phyloP scores from a whole-genome alignment of 1,140 invertebrate genomes.

The Dendrolimus kikuchii region DNA sequence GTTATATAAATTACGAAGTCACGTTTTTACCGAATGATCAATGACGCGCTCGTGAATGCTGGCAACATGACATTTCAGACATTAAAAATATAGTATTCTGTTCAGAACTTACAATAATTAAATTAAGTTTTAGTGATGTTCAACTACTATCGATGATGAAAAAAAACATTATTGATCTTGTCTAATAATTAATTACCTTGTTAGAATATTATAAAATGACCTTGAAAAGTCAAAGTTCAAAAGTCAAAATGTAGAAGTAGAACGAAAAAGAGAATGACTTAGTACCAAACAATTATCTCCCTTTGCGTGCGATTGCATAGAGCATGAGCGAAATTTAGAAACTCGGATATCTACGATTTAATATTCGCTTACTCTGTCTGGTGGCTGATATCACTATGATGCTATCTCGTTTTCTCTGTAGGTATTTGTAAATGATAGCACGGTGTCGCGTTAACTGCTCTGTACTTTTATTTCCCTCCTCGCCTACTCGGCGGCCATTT shows the following conservation, averaged over 20 bases:
- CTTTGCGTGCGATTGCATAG: constrained; percentile 24
- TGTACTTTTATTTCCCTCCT: constrained; percentile 33
- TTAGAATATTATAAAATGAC: too few species aligned
- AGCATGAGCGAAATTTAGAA: constrained; percentile 23
- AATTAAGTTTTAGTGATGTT: too few species aligned
- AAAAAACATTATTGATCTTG: too few species aligned
- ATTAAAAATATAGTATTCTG: too few species aligned
- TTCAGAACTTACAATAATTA: too few species aligned
- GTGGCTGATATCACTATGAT: constrained; percentile 3
- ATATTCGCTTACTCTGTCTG: constrained; percentile 12
- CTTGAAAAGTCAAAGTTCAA: too few species aligned
- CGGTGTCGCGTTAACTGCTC: constrained; percentile 34
- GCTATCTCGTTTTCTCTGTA: constrained; percentile 8
- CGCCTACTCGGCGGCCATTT: constrained; percentile 51
- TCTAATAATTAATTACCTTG: too few species aligned
- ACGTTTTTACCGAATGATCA: too few species aligned
- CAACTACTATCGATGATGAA: too few species aligned
- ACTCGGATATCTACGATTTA: background rate
- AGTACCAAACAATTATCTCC: constrained; percentile 28
- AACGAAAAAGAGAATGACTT: constrained; percentile 48
- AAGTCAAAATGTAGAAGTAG: constrained; percentile 29
- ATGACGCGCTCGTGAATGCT: too few species aligned
- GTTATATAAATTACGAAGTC: too few species aligned
- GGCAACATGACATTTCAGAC: too few species aligned
- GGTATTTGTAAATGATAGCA: background rate